Conservation (phyloP, 2,113 vertebrate genomes). For the Rynchops niger region DNA sequence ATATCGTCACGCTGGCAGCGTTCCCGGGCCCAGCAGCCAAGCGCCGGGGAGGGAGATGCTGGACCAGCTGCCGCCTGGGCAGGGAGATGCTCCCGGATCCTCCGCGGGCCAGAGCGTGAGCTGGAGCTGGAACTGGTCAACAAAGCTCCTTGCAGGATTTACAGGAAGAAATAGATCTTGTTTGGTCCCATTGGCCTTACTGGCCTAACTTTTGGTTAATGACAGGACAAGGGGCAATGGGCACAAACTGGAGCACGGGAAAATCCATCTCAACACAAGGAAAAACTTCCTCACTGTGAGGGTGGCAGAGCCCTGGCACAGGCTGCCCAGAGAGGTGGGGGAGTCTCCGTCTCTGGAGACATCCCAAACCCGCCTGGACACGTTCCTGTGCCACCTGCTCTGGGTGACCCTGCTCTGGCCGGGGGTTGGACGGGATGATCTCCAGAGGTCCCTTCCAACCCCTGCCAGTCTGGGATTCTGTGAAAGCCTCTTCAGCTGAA, state of each 20-base stretch:
- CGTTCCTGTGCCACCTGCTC: too few relatives aligned
- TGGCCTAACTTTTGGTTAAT: neutral
- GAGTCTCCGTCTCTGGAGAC: neutral
- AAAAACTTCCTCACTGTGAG: neutral
- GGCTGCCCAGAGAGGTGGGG: neutral
- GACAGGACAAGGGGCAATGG: too few relatives aligned
- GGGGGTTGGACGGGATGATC: neutral
- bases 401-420: too few relatives aligned
- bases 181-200: neutral
- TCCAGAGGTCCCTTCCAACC: neutral
- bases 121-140: neutral
- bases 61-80: neutral
- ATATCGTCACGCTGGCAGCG: neutral
- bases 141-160: neutral
- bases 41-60: neutral
- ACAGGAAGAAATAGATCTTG: neutral
- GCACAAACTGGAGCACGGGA: too few relatives aligned
- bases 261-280: too few relatives aligned
- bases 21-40: neutral
- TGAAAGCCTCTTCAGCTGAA: neutral
- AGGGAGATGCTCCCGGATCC: neutral
- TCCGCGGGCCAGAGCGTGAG: accelerated
- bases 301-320: neutral
- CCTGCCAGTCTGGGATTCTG: neutral
- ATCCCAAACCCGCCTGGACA: too few relatives aligned